Conservation (phyloP, 2,797 vertebrate genomes). For the Cuniculus paca region DNA sequence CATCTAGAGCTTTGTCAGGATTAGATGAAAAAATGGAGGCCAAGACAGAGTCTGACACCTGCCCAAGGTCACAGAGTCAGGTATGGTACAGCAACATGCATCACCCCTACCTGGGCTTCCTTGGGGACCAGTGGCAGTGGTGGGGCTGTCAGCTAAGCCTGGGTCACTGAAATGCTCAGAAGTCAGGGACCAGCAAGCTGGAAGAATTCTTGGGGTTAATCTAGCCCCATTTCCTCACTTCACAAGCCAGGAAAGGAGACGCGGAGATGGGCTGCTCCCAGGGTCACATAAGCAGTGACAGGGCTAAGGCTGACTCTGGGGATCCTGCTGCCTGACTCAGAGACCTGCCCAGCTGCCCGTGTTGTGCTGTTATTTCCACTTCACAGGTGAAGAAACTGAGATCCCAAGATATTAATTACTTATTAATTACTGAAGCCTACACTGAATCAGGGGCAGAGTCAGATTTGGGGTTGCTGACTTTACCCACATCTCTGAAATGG, state of each 20-base stretch:
- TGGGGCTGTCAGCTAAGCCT: not conserved
- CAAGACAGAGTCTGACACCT: not conserved
- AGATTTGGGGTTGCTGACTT: not conserved
- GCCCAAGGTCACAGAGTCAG: not conserved
- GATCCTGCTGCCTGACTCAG: not conserved
- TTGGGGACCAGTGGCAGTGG: not conserved
- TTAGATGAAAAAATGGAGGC: not conserved
- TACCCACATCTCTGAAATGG: not conserved
- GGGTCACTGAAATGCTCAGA: not conserved
- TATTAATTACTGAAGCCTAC: not conserved
- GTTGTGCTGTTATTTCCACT: not conserved
- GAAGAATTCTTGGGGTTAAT: not conserved
- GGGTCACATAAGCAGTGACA: not conserved
- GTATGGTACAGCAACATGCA: not conserved
- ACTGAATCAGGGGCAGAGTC: not conserved
- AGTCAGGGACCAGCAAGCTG: not conserved
- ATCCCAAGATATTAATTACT: not conserved
- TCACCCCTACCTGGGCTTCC: not conserved
- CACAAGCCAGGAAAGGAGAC: not conserved
- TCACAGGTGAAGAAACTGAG: constrained; percentile 3
- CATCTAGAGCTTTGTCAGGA: not conserved
- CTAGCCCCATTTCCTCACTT: not conserved
- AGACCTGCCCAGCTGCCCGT: not conserved
- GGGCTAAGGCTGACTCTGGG: not conserved
- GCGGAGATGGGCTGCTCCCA: not conserved